phyloP scores from a whole-genome alignment of 2,113 vertebrate genomes.

The Myotis yumanensis region DNA sequence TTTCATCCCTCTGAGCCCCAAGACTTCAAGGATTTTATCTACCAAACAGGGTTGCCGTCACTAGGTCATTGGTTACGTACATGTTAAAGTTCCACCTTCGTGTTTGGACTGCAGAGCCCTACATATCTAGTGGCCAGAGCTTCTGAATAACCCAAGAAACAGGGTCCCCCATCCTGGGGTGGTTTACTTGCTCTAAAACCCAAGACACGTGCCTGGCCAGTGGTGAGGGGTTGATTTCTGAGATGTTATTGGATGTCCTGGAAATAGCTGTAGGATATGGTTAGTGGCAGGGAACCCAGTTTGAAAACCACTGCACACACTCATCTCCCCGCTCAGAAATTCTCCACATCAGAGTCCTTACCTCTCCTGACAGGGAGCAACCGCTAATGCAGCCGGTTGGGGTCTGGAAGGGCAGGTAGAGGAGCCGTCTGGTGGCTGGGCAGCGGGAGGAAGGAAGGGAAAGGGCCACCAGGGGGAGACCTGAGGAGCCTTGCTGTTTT shows the following conservation, averaged over 20 bases:
- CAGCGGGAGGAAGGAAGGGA: not conserved
- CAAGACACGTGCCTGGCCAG: not conserved
- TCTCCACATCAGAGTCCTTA: not conserved
- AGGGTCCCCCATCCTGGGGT: not conserved
- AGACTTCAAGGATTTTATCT: not conserved
- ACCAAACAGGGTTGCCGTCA: not conserved
- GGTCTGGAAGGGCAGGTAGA: not conserved
- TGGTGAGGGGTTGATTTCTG: not conserved
- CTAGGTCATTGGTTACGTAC: not conserved
- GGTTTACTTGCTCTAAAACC: not conserved
- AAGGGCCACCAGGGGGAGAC: not conserved
- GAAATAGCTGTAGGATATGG: not conserved
- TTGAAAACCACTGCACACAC: not conserved
- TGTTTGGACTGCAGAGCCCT: not conserved
- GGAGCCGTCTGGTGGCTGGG: not conserved
- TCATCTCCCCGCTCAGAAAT: accelerated
- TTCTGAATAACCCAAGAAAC: not conserved
- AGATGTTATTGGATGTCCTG: not conserved
- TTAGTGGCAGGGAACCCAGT: not conserved
- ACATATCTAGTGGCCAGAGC: not conserved
- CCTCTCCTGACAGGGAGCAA: not conserved
- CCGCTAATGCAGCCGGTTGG: not conserved
- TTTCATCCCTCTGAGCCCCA: not conserved
- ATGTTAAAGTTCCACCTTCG: not conserved
- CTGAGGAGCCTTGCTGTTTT: conserved; percentile 72